Percentiles rank a stretch among this genome's conserved stretches.
phyloP scores from a whole-genome alignment of 30 jellyfish, hydroid and myxozoan species.

The Cassiopea xamachana region DNA sequence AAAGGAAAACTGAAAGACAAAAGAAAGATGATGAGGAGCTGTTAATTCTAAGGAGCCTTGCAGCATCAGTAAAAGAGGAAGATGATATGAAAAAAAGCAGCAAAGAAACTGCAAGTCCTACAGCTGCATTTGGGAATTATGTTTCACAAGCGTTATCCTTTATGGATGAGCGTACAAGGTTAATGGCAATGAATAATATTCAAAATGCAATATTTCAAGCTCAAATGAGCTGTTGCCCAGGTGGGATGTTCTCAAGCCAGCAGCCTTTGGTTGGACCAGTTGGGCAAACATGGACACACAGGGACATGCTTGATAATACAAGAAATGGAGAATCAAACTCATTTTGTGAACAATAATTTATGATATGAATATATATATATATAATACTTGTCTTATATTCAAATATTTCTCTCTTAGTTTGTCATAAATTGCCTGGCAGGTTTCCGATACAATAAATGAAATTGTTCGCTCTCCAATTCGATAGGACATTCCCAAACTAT shows the following conservation, averaged over 20 bases:
- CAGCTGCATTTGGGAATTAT: slow-evolving; percentile 3
- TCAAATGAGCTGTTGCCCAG: slow-evolving; percentile 5
- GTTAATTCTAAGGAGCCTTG: not conserved
- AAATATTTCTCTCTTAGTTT: slow-evolving; percentile 11
- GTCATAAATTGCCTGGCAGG: slow-evolving; percentile 32
- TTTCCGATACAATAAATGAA: slow-evolving; percentile 17
- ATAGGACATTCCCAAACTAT: slow-evolving; percentile 19
- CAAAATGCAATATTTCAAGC: slow-evolving; percentile 13
- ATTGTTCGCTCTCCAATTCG: slow-evolving; percentile 52
- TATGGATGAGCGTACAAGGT: slow-evolving; percentile 14
- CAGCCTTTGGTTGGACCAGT: not conserved
- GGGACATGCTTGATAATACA: slow-evolving; percentile 16
- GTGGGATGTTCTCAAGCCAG: slow-evolving; percentile 7
- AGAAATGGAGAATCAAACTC: not conserved
- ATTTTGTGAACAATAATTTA: not conserved
- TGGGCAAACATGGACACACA: slow-evolving; percentile 9
- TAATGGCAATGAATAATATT: not conserved
- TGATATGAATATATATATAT: not conserved
- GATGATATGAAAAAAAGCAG: not conserved
- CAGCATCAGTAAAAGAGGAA: slow-evolving; percentile 1
- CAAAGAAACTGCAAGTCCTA: not conserved
- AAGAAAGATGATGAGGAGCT: slow-evolving; percentile 19
- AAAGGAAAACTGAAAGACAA: slow-evolving; percentile 10
- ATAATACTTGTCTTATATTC: slow-evolving; percentile 1
- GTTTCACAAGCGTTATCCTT: slow-evolving; percentile 24